Base-by-base conservation (phyloP, 2,888 invertebrate species). In the Mythimna impura region DNA sequence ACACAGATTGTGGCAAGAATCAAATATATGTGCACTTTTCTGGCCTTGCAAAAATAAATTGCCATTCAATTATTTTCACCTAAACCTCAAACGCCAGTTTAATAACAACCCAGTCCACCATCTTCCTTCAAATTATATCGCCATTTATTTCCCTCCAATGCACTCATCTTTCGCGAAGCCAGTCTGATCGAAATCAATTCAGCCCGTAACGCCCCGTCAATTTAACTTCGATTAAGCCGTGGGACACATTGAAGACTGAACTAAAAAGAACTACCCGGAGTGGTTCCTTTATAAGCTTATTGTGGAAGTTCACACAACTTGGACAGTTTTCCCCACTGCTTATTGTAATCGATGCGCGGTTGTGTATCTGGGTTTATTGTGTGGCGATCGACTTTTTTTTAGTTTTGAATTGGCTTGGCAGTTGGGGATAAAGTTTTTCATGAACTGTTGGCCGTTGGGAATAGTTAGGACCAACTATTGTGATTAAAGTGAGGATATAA, bases 161-260 rank as follows among this genome's bases (percentile, higher is more conserved):
- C 80, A 78, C 72, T 71, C 61, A 58, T 72, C 40, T 71, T 60
- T 47, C 71, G 57, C 65, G 50, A 20, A 73, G 62, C 66, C 74
- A 62, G 75, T 80, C 67, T 50, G 69, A 84, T 87, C 78, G 83
- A 80, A 90, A 90, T 90, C 89, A 89, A 91, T 90, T 90, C 87
- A 83, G 79, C 74, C 72, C 69, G 78, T 66, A 70, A 86, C 88
- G 84, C 89, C 89, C 83, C 84, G 81, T 87, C 92, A 91, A 92
- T 93, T 93, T 91, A 91, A 91, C 89, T 91, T 89, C 91, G 91
- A 92, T 93, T 92, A 93, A 89, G 89, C 87, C 82, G 68, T 78
- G 84, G 84, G 88, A 86, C 89, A 87, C 76, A 86, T 76, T 77
- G 86, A 88, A 87, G 86, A 86, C 76, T 77, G 86, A 88, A 87